phyloP scores from a whole-genome alignment of 2,888 invertebrate genomes.

The Aradus depressus region DNA sequence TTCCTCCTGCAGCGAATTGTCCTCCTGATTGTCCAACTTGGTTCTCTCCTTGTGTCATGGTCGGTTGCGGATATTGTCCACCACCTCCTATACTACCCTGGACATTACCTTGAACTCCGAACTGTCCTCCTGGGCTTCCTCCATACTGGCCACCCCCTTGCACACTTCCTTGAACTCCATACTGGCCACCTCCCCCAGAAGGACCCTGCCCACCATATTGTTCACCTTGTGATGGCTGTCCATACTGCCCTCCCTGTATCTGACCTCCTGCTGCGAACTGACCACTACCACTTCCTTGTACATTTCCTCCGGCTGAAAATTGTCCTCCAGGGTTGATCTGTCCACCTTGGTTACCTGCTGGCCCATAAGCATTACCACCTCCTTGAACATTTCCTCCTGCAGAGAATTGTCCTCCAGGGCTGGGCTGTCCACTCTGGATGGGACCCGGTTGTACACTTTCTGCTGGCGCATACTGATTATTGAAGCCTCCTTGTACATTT shows the following conservation, averaged over 20 bases:
- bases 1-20: too few species aligned
- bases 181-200: conserved; percentile 9
- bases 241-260: conserved; percentile 8
- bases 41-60: too few species aligned
- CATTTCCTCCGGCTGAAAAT: conserved; percentile 15
- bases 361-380: neutral
- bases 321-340: conserved; percentile 8
- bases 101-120: neutral
- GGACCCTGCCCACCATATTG: conserved; percentile 2
- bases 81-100: too few species aligned
- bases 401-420: conserved; percentile 7
- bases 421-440: too few species aligned
- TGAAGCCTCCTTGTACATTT: conserved; percentile 17
- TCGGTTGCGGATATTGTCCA: conserved; percentile 12
- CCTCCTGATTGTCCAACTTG: too few species aligned
- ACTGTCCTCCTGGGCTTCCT: conserved; percentile 12
- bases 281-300: conserved; percentile 18
- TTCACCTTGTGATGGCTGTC: neutral
- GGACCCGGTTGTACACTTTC: conserved; percentile 17
- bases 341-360: neutral
- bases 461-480: conserved; percentile 18
- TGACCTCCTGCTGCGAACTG: conserved; percentile 6
- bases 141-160: conserved; percentile 16
- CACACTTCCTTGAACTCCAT: conserved; percentile 2
- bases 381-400: conserved; percentile 1